Percentiles rank a stretch among this genome's conserved stretches.
Evolutionary conservation across 2,113 vertebrate genomes (phyloP).

Genomic region (Pelodiscus sinensis): DNA sequence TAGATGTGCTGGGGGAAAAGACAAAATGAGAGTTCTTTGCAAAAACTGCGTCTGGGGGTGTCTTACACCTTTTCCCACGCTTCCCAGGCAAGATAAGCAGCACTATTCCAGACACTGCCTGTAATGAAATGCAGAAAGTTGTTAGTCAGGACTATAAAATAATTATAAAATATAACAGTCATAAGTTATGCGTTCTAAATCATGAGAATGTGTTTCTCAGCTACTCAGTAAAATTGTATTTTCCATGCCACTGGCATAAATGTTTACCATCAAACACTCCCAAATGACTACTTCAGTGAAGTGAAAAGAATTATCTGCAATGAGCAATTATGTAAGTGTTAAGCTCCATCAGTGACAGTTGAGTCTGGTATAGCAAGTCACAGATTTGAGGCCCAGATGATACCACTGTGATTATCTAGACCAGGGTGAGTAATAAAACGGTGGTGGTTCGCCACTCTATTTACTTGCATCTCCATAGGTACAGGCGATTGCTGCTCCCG

Average conservation of each 20-base stretch:
- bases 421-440: no score
- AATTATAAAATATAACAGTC: conserved; percentile 29
- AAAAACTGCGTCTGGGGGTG: not conserved
- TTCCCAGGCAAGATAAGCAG: conserved; percentile 31
- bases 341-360: not conserved
- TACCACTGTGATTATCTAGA: not conserved
- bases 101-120: not conserved
- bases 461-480: no score
- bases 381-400: not conserved
- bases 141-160: not conserved
- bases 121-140: conserved; percentile 24
- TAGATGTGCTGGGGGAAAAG: not conserved
- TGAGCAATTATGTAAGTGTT: not conserved
- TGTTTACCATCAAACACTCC: conserved; percentile 36
- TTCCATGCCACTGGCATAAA: conserved; percentile 39
- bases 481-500: no score
- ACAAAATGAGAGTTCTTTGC: not conserved
- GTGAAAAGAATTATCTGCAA: conserved; percentile 18
- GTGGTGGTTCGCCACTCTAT: no score
- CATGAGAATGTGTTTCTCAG: not conserved
- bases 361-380: not conserved
- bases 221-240: conserved; percentile 30
- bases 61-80: not conserved
- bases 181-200: not conserved
- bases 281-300: not conserved